Base-by-base conservation (phyloP, 2,113 vertebrate genomes). In the Bungarus multicinctus region DNA sequence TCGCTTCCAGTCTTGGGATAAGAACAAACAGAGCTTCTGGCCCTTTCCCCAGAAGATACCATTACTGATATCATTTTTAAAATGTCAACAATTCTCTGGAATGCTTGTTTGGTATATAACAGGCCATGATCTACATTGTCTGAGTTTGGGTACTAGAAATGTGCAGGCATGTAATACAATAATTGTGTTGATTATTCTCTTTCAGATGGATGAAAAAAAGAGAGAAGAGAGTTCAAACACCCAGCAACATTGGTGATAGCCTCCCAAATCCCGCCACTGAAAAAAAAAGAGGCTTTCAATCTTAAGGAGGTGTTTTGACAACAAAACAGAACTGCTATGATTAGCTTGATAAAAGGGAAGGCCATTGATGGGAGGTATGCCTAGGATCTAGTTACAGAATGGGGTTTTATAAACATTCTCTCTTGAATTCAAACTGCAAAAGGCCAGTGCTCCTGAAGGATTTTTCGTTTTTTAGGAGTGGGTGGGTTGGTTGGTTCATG, bases 321-420 rank as follows among this genome's bases (percentile, higher is more conserved):
- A 96, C 96, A 95, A 89, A 96, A 86, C n/a, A n/a, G 93, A 81
- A 92, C 55, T 94, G 95, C 96, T 97, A 94, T 95, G 95, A 96
- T 96, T 93, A 96, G 95, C 60, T 93, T 89, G 96, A 95, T 96
- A 96, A 97, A 97, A 97, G 95, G 91, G 91, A 97, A 91, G 90
- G 90, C 92, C 94, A 96, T 91, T 93, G 95, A 95, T 86, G 94
- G 93, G 91, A 95, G 93, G 94, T 94, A 94, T 94, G 95, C 95
- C 95, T 39, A 89, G 94, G 96, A 94, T 97, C 95, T 94, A 18
- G 96, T 97, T 97, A 97, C 96, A 94, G 96, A 96, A 95, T 95
- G 96, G 94, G 93, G 95, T 96, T 97, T 97, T 95, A 96, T 95
- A 95, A 94, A 95, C 94, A 69, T 94, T 95, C 93, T 87, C 93